Evolutionary conservation across 2,797 vertebrate genomes (phyloP), one percentile per base, ranked within the genome.

Genomic region (Todus mexicanus): DNA sequence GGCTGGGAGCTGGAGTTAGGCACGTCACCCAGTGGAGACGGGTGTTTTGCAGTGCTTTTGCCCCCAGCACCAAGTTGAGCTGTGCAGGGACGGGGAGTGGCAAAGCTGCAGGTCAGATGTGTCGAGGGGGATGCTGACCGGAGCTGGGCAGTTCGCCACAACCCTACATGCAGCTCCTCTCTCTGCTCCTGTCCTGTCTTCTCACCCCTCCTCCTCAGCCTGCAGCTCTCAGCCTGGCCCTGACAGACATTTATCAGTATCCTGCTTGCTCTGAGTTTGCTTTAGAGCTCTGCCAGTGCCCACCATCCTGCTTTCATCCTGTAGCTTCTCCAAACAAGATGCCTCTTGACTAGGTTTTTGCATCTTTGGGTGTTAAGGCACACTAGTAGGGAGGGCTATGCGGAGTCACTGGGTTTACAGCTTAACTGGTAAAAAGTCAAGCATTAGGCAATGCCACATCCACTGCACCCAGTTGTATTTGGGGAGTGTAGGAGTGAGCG

Each of bases 391-490:
- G 31, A 87, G 43, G 47, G 64, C 37, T 45, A 16, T 2, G 4
- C 14, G 23, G 7, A 75, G 21, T 21, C 21, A 11, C 23, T 35
- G 33, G 7, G 61, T 87, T 59, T 47, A 61, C 23, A 75, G 38
- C 35, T 57, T 66, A 73, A 40, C n/a, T 57, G 76, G 70, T 84
- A 78, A 92, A 78, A 94, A 78, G 84, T 72, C 43, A 65, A 69
- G 33, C 0, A 0, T 73, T 84, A 23, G 71, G 89, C 73, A 93
- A 81, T 6, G 11, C 37, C 6, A 1, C 3, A 0, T 71, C 61
- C 69, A 17, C 3, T 26, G 65, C 33, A 35, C 61, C 43, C 92
- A 3, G n/a, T n/a, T n/a, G n/a, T n/a, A 29, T 26, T 25, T 1
- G 2, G 20, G 43, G 76, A 5, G 6, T 40, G 27, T 57, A 31